A percentile compares a stretch with the other conserved stretches of the same genome.
Conservation (phyloP, 2,797 vertebrate genomes). For the Takifugu rubripes region DNA sequence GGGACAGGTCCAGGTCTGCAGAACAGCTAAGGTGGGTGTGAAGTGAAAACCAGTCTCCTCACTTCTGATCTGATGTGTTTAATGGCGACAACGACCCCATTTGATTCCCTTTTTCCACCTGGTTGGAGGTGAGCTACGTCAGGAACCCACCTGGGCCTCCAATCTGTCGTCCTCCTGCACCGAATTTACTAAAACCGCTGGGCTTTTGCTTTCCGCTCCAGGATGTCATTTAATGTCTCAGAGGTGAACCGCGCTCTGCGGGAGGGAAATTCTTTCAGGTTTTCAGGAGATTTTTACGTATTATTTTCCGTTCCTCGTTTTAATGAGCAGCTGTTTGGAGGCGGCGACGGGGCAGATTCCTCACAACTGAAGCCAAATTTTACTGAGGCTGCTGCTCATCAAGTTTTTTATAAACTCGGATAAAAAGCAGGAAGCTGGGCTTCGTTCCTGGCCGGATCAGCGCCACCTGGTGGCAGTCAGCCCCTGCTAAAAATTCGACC, state of each 20-base stretch:
- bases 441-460: too few species aligned
- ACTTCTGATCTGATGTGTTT: slow-evolving; percentile 23
- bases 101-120: slow-evolving; percentile 8
- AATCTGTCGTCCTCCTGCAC: slow-evolving; percentile 44
- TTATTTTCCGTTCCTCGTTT: slow-evolving; percentile 42
- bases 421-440: too few species aligned
- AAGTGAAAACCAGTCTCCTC: not conserved
- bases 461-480: too few species aligned
- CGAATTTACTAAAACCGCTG: slow-evolving; percentile 9
- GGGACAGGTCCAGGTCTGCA: slow-evolving; percentile 16
- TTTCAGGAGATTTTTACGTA: slow-evolving; percentile 19
- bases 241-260: slow-evolving; percentile 52
- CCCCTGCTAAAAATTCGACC: too few species aligned
- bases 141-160: slow-evolving; percentile 45
- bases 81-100: slow-evolving; percentile 32
- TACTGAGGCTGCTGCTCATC: slow-evolving; percentile 7
- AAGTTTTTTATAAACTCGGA: slow-evolving; percentile 2
- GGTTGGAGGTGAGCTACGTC: slow-evolving; percentile 23
- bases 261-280: slow-evolving; percentile 40
- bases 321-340: slow-evolving; percentile 42
- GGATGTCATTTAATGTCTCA: slow-evolving; percentile 24
- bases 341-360: slow-evolving; percentile 26
- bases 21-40: slow-evolving; percentile 15
- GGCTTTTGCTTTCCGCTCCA: not conserved
- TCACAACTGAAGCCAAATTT: slow-evolving; percentile 12